Evolutionary conservation across 2,888 invertebrate genomes (phyloP).

Genomic region (Xylota sylvarum): DNA sequence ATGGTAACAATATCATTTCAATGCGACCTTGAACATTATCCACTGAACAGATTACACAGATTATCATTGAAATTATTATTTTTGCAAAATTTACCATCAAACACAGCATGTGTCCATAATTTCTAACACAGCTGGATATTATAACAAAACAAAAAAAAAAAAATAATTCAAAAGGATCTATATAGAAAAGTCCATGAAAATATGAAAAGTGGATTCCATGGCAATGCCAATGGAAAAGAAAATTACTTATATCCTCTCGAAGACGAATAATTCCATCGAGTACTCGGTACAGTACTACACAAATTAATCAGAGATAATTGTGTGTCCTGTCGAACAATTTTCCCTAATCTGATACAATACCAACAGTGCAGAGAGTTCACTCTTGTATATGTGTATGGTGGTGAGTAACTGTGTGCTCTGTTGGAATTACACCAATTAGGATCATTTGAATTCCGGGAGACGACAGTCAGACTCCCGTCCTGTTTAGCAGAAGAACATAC

Average conservation of each 20-base stretch:
- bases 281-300: neutral
- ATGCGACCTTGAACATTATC: slow-evolving; percentile 19
- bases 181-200: neutral
- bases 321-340: slow-evolving; percentile 1
- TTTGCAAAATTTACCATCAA: slow-evolving; percentile 9
- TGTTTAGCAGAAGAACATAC: neutral
- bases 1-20: neutral
- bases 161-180: too few species aligned
- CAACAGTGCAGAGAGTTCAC: neutral
- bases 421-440: slow-evolving; percentile 9
- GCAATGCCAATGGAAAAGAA: neutral
- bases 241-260: slow-evolving; percentile 1
- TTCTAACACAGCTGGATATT: slow-evolving; percentile 24
- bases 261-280: neutral
- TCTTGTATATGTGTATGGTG: neutral
- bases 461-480: neutral
- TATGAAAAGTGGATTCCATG: neutral
- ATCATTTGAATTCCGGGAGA: slow-evolving; percentile 5
- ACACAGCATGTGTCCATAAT: slow-evolving; percentile 35
- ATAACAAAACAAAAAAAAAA: neutral
- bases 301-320: neutral
- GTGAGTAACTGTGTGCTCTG: neutral
- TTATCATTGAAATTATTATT: slow-evolving; percentile 12
- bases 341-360: too few species aligned
- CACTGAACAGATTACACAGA: slow-evolving; percentile 28